phyloP scores from a whole-genome alignment of 2,888 invertebrate genomes.

The Tromatobia lineatoria region DNA sequence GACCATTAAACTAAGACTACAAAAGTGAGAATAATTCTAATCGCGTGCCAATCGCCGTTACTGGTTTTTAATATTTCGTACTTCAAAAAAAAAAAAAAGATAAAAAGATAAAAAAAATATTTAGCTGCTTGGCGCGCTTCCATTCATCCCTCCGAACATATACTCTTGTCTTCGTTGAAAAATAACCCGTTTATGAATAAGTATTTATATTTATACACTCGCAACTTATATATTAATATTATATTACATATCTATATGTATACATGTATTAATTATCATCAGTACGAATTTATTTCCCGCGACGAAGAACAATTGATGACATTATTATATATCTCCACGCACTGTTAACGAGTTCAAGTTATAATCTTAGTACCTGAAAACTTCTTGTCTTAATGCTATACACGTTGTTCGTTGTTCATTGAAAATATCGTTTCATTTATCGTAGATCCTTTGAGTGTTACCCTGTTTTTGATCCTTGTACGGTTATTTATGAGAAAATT shows the following conservation, averaged over 20 bases:
- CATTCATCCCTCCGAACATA: constrained; percentile 58
- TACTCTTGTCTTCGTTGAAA: constrained; percentile 23
- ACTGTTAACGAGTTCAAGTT: constrained; percentile 49
- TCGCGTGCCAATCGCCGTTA: constrained; percentile 67
- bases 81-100: constrained; percentile 44
- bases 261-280: constrained; percentile 43
- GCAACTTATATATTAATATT: constrained; percentile 62
- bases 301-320: constrained; percentile 30
- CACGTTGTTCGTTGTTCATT: constrained; percentile 52
- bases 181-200: constrained; percentile 49
- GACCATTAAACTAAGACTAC: constrained; percentile 66
- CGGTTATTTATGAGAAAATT: neutral
- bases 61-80: constrained; percentile 62
- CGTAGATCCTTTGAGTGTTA: constrained; percentile 25
- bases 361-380: constrained; percentile 47
- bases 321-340: constrained; percentile 35
- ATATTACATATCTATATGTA: constrained; percentile 54
- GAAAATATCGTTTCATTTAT: constrained; percentile 29
- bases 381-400: constrained; percentile 46
- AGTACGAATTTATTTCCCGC: constrained; percentile 52
- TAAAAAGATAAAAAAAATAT: constrained; percentile 19
- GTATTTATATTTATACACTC: constrained; percentile 67
- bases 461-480: constrained; percentile 32
- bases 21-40: constrained; percentile 69
- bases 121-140: constrained; percentile 64